A percentile compares a stretch with the other conserved stretches of the same genome.
Conservation (phyloP, 2,113 vertebrate genomes). For the Garra rufa region DNA sequence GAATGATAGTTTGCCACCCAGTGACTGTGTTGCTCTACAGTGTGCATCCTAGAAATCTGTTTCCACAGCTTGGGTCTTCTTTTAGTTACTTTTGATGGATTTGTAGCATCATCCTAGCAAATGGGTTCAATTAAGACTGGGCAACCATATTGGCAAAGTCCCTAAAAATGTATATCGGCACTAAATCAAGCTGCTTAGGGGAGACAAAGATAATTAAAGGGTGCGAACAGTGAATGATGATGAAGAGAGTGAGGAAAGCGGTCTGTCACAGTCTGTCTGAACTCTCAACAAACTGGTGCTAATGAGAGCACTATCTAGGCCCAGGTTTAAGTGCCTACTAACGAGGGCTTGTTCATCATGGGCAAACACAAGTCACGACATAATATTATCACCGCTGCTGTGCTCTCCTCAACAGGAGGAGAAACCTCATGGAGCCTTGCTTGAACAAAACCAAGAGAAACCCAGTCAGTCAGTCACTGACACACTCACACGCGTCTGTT, state of each 20-base stretch:
- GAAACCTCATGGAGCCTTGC: constrained; percentile 56
- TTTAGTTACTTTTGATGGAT: constrained; percentile 45
- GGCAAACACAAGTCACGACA: constrained; percentile 71
- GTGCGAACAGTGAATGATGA: constrained; percentile 29
- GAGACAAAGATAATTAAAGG: constrained; percentile 37
- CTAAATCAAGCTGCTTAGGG: constrained; percentile 43
- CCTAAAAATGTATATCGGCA: constrained; percentile 46
- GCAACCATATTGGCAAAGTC: constrained; percentile 47
- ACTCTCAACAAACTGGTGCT: constrained; percentile 74
- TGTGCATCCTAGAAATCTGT: background rate
- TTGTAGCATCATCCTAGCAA: constrained; percentile 35
- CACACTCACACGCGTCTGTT: background rate
- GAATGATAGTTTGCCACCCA: constrained; percentile 7
- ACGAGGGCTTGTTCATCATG: constrained; percentile 82
- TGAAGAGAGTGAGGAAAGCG: constrained; percentile 58
- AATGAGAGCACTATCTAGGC: constrained; percentile 78
- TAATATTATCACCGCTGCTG: constrained; percentile 75
- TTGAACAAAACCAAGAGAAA: constrained; percentile 54
- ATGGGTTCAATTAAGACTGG: constrained; percentile 54
- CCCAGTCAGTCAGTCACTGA: constrained; percentile 18
- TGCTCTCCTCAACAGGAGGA: constrained; percentile 59
- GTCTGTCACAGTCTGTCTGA: constrained; percentile 23
- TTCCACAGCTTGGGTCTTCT: background rate
- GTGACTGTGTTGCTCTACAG: background rate
- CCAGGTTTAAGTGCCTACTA: constrained; percentile 75